Evolutionary conservation across 2,113 vertebrate genomes (phyloP).

Genomic region (Myiopsitta monachus): DNA sequence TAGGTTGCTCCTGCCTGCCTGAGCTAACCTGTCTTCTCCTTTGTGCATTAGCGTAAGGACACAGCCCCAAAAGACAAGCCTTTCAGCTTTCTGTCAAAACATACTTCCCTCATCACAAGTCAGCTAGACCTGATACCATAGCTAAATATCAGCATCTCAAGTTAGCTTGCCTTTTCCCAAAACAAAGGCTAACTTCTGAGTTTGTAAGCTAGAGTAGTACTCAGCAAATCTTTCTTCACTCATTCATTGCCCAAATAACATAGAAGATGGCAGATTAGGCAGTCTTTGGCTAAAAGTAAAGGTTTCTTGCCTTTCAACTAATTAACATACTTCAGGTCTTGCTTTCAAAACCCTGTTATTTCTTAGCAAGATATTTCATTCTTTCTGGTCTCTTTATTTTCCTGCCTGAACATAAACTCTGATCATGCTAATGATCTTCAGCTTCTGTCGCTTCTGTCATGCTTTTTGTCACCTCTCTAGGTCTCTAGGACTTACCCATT

Average conservation of each 20-base stretch:
- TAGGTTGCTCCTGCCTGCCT: not conserved
- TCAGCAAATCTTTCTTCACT: not conserved
- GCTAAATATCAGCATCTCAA: not conserved
- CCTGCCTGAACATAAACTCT: not conserved
- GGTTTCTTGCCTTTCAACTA: not conserved
- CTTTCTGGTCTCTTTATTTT: not conserved
- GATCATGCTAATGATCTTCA: not conserved
- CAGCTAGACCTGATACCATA: not conserved
- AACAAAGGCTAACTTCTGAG: not conserved
- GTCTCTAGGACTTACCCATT: not conserved
- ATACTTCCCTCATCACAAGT: not conserved
- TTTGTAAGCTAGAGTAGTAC: not conserved
- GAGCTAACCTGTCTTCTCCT: not conserved
- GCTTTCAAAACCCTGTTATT: not conserved
- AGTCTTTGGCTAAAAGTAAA: not conserved
- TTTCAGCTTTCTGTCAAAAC: not conserved
- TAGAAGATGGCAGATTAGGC: not conserved
- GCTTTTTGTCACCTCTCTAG: not conserved
- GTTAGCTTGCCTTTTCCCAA: not conserved
- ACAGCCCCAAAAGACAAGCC: accelerated
- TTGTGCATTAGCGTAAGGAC: not conserved
- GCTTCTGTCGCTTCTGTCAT: not conserved
- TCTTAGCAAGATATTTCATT: not conserved
- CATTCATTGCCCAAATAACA: not conserved
- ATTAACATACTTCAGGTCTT: not conserved